Evolutionary conservation across 2,797 vertebrate genomes (phyloP), one percentile per base, ranked within the genome.

Genomic region (Dipus sagitta): DNA sequence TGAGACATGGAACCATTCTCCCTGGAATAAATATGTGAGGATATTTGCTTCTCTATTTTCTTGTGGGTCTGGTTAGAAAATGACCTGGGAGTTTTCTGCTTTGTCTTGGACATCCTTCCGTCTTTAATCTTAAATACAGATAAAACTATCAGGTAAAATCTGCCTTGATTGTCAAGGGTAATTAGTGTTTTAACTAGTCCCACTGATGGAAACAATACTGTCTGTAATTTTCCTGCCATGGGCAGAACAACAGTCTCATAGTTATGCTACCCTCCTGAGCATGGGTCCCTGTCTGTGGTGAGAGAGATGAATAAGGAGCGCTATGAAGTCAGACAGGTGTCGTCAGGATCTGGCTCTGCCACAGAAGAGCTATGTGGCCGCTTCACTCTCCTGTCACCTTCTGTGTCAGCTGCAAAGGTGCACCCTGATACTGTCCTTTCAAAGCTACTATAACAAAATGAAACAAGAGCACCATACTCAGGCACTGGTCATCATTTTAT

Each of bases 321-420:
- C 17, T 83, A 24, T 65, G 32, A 60, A 85, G 42, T 71, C 17
- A 24, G 38, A 78, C 23, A 71, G 62, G 24, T 13, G 21, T 52
- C 11, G 26, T 84, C 84, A 72, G 12, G 74, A 68, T 88, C 62
- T 88, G 60, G 74, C 28, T 90, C 42, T 87, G 47, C 24, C 6
- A 67, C 47, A 68, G 23, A 62, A 42, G 12, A 78, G 30, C 18
- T 82, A 30, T 20, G 24, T 20, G 52, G 86, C 32, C 80, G 21
- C 32, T 81, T 42, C 30, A 68, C 83, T 76, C 58, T 82, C 60
- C 85, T 70, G 54, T 70, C 15, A 80, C 70, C 15, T 83, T 14
- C 83, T 62, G 92, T 14, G 20, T 88, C 70, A 32, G 71, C 23
- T 87, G 68, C n/a, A 85, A 91, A 89, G 93, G 28, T 52, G 26